Evolutionary conservation across 2,888 invertebrate species (phyloP), one percentile per base, ranked within the genome.

Genomic region (Cataglyphis cursor): DNA sequence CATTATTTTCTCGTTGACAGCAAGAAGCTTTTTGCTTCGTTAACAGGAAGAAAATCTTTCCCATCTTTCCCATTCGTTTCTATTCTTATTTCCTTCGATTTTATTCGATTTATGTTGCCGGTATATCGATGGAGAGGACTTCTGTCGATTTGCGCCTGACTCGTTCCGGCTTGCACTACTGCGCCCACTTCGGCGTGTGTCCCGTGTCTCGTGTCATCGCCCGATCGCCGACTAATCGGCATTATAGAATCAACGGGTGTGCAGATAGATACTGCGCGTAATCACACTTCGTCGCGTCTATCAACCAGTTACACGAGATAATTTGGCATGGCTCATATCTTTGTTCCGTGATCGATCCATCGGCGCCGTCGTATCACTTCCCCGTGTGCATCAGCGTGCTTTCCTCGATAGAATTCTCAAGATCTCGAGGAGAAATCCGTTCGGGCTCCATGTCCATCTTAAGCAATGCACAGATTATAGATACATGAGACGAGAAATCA

Each of bases 241-340:
- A 8, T 48, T 48, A 21, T 38, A 68, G 61, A 82, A 82, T 82
- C 82, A 66, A 21, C 66, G 74, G 61, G 48, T 76, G 66, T 57
- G 75, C 48, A 38, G 64, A 83, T 65, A 80, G 80, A 62, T 74
- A 65, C 73, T 51, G 65, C n/a, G 66, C 62, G 66, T 81, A 83
- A 83, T 83, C 83, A 61, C 81, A 61, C 61, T 24, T 61, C 21
- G 18, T 31, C 15, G 80, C 57, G 44, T 59, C 59, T 81, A 83
- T 83, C 81, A 83, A 41, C 41, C 83, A 57, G 64, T 38, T 59
- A 65, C 41, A n/a, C 44, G 31, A 66, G 75, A 83, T 83, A 72
- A 83, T 83, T 64, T 72, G 65, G 57, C 24, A 48, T 24, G 24
- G 61, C 15, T 41, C 64, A 28, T 65, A 81, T 82, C 82, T 76